A percentile compares a stretch with the other conserved stretches of the same genome.
phyloP scores from a whole-genome alignment of 2,113 vertebrate species.

The Alligator mississippiensis region DNA sequence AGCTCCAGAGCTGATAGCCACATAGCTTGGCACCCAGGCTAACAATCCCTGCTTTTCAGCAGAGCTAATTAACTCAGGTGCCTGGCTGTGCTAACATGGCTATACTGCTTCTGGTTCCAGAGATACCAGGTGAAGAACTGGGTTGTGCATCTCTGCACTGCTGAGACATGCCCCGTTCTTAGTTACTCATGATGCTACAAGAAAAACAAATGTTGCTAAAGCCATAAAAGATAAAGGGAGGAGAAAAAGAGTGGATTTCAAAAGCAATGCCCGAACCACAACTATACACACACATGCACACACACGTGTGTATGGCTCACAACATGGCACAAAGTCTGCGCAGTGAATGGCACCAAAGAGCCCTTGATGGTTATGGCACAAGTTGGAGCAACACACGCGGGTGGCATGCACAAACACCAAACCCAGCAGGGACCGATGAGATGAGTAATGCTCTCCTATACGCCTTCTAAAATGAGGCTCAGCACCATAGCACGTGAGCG shows the following conservation, averaged over 20 bases:
- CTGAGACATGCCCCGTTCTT: neutral
- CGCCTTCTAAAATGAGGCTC: no score
- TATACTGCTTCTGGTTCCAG: no score
- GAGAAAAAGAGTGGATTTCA: neutral
- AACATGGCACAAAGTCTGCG: neutral
- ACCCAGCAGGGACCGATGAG: no score
- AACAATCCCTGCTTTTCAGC: no score
- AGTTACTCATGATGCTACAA: neutral
- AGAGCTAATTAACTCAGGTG: no score
- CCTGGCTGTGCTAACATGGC: no score
- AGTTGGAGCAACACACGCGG: neutral
- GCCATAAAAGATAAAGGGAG: neutral
- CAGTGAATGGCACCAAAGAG: neutral
- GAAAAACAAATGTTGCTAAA: neutral
- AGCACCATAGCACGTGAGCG: no score
- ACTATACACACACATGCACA: neutral
- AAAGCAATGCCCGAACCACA: neutral
- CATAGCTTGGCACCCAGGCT: no score
- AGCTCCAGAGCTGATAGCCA: no score
- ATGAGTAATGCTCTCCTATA: no score
- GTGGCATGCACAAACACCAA: neutral
- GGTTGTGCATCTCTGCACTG: no score
- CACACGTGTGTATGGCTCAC: neutral
- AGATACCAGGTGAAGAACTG: no score
- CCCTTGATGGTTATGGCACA: neutral